Percentiles rank a stretch among this genome's conserved stretches.
These are phyloP conservation scores for Rhea americana DNA, from an alignment of 2,113 vertebrate genomes.

Conservation along the genomic window DNA sequence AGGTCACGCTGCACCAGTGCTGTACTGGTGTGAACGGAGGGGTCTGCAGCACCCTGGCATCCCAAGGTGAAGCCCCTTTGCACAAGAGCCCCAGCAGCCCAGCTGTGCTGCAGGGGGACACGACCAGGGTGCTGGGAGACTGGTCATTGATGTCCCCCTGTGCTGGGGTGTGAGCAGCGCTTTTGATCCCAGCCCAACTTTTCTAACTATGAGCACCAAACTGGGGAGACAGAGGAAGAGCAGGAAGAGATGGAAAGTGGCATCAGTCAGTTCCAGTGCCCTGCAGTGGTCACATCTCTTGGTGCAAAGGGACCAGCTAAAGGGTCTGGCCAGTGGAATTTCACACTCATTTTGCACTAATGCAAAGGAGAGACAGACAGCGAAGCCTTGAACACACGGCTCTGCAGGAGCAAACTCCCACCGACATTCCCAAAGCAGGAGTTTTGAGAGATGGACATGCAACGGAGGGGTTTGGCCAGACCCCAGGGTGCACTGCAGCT, in stretches of 20 bases:
- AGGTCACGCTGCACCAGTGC: not conserved
- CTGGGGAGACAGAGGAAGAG: not conserved
- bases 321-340: not conserved
- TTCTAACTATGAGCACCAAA: not conserved
- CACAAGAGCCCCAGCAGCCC: not conserved
- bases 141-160: fast-evolving
- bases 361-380: not conserved
- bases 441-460: not conserved
- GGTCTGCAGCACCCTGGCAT: fast-evolving
- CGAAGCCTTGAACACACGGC: not conserved
- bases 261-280: not conserved
- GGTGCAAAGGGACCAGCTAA: not conserved
- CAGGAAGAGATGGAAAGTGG: not conserved
- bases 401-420: not conserved
- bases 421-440: not conserved
- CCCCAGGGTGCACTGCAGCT: not conserved
- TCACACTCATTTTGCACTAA: not conserved
- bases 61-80: not conserved
- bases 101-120: not conserved
- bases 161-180: fast-evolving
- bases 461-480: not conserved
- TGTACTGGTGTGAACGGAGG: not conserved
- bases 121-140: not conserved
- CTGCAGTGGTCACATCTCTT: fast-evolving
- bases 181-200: not conserved